Conservation (phyloP, 1,140 invertebrate genomes). For the Formica exsecta region DNA sequence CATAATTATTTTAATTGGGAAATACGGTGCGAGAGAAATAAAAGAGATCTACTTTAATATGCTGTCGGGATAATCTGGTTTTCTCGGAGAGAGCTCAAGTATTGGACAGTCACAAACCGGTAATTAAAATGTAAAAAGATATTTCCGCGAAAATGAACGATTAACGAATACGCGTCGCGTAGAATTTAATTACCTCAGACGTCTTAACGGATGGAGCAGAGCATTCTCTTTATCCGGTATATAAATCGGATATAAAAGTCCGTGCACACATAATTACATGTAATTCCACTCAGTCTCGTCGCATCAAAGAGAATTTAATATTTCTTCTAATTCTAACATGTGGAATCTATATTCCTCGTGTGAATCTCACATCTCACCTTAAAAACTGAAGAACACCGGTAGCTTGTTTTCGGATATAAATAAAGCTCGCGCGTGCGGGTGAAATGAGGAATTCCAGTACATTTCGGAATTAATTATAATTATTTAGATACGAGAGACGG, state of each 20-base stretch:
- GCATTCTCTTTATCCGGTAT: not conserved
- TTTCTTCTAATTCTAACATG: not conserved
- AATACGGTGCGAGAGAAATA: conserved; percentile 7
- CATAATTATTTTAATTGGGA: conserved; percentile 28
- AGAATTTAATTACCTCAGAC: not conserved
- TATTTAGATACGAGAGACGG: conserved; percentile 3
- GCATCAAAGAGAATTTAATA: too few species aligned
- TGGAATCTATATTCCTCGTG: not conserved
- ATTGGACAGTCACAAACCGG: not conserved
- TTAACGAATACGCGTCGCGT: not conserved
- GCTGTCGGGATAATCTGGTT: not conserved
- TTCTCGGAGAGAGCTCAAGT: not conserved
- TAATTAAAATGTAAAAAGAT: conserved; percentile 15
- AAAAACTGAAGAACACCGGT: conserved; percentile 3
- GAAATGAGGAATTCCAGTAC: not conserved
- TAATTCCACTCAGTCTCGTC: not conserved
- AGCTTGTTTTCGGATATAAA: not conserved
- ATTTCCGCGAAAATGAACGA: conserved; percentile 4
- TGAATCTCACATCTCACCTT: too few species aligned
- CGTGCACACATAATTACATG: conserved; percentile 63
- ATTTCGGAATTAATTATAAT: conserved; percentile 17
- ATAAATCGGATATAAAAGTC: not conserved
- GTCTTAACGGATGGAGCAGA: not conserved
- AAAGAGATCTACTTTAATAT: not conserved
- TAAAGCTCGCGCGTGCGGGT: not conserved